Conservation (phyloP, 2,113 vertebrate genomes). For the Phaethon lepturus region DNA sequence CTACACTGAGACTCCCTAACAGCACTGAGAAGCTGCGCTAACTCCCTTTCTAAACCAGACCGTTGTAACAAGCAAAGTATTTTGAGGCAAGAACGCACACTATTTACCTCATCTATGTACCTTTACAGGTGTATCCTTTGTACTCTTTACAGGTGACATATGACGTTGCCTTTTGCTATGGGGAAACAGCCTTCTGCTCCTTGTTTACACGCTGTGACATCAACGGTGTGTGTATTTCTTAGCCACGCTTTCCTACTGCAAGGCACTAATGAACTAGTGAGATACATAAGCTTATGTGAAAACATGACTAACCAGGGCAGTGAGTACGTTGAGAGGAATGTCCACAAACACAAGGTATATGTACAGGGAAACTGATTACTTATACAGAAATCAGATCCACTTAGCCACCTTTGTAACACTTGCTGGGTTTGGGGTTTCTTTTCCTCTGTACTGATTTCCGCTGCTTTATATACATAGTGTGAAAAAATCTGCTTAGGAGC, state of each 20-base stretch:
- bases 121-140: no score
- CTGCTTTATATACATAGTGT: neutral
- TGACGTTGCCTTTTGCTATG: conserved; percentile 1
- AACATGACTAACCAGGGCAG: conserved; percentile 10
- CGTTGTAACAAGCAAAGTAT: neutral
- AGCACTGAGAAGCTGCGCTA: neutral
- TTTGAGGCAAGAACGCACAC: neutral
- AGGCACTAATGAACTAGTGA: neutral
- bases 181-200: neutral
- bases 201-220: neutral
- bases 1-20: neutral
- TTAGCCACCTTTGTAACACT: neutral
- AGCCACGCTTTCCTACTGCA: neutral
- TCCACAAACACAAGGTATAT: neutral
- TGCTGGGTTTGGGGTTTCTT: neutral
- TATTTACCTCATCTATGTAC: neutral
- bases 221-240: neutral
- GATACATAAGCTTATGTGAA: conserved; percentile 7
- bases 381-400: neutral
- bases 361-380: neutral
- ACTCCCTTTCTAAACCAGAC: neutral
- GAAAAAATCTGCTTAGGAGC: neutral
- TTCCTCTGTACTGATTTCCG: neutral
- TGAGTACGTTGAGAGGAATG: neutral
- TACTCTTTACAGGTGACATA: neutral